Conservation (phyloP, 2,797 vertebrate species). For the Thamnophis elegans region DNA sequence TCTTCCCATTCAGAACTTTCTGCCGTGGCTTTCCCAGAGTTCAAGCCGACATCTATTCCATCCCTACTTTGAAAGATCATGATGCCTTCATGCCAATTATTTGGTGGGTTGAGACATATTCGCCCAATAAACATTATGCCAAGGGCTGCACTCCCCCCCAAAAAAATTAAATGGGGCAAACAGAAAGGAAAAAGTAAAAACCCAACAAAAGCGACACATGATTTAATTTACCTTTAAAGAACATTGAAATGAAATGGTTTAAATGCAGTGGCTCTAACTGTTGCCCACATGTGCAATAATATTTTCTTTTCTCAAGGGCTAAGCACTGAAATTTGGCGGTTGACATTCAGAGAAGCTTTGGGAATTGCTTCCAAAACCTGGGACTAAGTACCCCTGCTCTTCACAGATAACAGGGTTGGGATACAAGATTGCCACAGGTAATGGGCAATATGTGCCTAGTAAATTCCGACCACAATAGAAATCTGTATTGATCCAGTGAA, state of each 20-base stretch:
- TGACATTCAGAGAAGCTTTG: background rate
- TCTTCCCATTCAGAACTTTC: background rate
- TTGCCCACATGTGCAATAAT: background rate
- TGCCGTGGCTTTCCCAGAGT: background rate
- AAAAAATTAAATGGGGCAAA: background rate
- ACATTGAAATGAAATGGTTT: background rate
- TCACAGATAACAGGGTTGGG: background rate
- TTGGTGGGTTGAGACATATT: background rate
- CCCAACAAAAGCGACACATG: background rate
- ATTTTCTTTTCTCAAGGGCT: background rate
- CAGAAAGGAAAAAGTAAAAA: background rate
- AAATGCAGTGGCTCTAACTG: background rate
- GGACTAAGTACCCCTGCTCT: background rate
- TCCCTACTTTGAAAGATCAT: background rate
- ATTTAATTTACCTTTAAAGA: background rate
- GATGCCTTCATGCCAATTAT: background rate
- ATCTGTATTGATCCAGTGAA: background rate
- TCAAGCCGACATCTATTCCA: background rate
- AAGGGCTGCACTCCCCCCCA: background rate
- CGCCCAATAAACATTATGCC: background rate
- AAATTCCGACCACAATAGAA: background rate
- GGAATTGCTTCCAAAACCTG: background rate
- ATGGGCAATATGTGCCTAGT: background rate
- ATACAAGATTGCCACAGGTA: background rate
- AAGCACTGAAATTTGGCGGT: background rate